Evolutionary conservation across 2,113 vertebrate genomes (phyloP).

Genomic region (Origma solitaria): DNA sequence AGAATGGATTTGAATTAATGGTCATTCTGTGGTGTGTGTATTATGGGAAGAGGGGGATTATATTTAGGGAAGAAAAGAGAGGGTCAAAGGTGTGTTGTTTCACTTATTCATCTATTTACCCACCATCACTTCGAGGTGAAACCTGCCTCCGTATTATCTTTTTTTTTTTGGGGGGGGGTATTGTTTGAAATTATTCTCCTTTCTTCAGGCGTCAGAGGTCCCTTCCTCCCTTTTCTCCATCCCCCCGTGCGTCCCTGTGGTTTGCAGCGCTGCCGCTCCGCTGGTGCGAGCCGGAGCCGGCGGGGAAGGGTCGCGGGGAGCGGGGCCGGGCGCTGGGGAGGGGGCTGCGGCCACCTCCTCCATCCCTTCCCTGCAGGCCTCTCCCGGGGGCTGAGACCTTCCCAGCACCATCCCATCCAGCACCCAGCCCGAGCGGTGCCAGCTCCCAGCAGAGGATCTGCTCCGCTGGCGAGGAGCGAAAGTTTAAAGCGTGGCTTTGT

Average conservation of each 20-base stretch:
- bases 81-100: slow-evolving; percentile 5
- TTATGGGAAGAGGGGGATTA: not conserved
- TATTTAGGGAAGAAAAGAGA: not conserved
- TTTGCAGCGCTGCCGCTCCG: not conserved
- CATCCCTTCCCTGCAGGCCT: slow-evolving; percentile 41
- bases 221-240: not conserved
- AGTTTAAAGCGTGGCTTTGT: slow-evolving; percentile 50
- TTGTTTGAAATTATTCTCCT: not conserved
- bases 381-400: not conserved
- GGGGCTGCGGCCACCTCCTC: not conserved
- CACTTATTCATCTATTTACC: not conserved
- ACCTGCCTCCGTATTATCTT: not conserved
- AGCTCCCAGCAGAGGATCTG: not conserved
- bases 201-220: not conserved
- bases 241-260: not conserved
- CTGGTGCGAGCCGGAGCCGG: not conserved
- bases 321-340: not conserved
- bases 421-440: slow-evolving; percentile 10
- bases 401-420: not conserved
- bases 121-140: not conserved
- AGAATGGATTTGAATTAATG: slow-evolving; percentile 25
- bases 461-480: slow-evolving; percentile 30
- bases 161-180: not conserved
- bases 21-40: not conserved
- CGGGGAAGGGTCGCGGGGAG: slow-evolving; percentile 19